Base-by-base conservation (phyloP, 2,797 vertebrate genomes). In the Cuculus canorus region DNA sequence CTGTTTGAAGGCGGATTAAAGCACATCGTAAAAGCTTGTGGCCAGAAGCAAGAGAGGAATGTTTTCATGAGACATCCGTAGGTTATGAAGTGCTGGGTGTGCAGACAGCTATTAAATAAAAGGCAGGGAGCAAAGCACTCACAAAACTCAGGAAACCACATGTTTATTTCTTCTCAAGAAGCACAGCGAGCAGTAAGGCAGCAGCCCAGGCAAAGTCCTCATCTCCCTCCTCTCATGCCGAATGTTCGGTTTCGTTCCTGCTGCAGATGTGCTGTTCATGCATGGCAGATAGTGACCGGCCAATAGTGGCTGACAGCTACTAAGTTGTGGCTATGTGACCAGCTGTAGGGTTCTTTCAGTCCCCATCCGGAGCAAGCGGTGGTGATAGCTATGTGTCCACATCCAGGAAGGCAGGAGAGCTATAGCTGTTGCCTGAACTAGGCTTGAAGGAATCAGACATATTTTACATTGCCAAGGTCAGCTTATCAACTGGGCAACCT, bases 1-100 rank as follows among this genome's bases (percentile, higher is more conserved):
- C 95, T 94, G 83, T 96, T 95, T 95, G 96, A 96, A 96, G 94
- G 32, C 35, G 72, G 76, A 93, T 95, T 95, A 97, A 95, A 96
- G 84, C 92, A 92, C 65, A 15, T 93, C 9, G 4, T 89, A 90
- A 95, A 92, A 96, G 88, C 94, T 90, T 92, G 86, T 2, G 41
- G 85, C 81, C 76, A 93, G 93, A 84, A 97, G 91, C 89, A 90
- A 83, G 94, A 94, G 76, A 96, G 79, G 92, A 94, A 90, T 91
- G 93, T 96, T 97, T 97, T 93, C 90, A 86, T 13, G 89, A 94
- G 94, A 57, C 11, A 56, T 90, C 93, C 89, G 0, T 82, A 88
- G 84, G 72, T 88, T 47, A 52, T 65, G 90, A 95, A 96, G 86
- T 4, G 14, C 92, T 92, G 48, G 53, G 83, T 89, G 71, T 35